Base-by-base conservation (phyloP, 2,797 vertebrate genomes). In the Dermochelys coriacea region DNA sequence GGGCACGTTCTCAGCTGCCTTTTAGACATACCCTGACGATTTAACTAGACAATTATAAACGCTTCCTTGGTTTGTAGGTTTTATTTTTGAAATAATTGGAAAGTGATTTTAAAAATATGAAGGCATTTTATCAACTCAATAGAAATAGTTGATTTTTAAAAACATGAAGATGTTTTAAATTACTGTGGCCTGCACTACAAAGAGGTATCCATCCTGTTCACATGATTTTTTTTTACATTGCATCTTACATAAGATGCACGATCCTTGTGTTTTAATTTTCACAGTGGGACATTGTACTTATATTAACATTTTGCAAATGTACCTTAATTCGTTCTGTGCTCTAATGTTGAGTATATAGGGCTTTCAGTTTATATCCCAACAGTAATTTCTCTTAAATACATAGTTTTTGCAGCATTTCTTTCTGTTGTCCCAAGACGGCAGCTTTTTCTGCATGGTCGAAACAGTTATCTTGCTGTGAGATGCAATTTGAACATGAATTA, bases 281-380 rank as follows among this genome's bases (percentile, higher is more conserved):
- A 82, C 54, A 92, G 34, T 71, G 84, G 55, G 68, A 34, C 93
- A 52, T 71, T 92, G 45, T 80, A 80, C 10, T 89, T 90, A 80
- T 31, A 57, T 86, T 93, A 91, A 25, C 81, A 85, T 75, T 95
- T 91, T 71, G n/a, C 25, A 91, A 86, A 2, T 29, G 2, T 83
- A 93, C 19, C 51, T 84, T 74, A 68, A 50, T 91, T 92, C 91
- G 11, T 89, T 96, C 83, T 55, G 81, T 94, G 14, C 90, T 93
- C 57, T 90, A 29, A 12, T 91, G 81, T 84, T 94, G 86, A 0
- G 0, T 50, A 41, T 94, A 47, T 68, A 61, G 86, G 86, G 54
- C 51, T 45, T 71, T 77, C 27, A 15, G 82, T 59, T 88, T 82
- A 71, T 51, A 41, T 75, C n/a, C 88, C 27, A 75, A 80, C 78